Conservation (phyloP, 2,113 vertebrate species). For the Malurus alboscapulatus region DNA sequence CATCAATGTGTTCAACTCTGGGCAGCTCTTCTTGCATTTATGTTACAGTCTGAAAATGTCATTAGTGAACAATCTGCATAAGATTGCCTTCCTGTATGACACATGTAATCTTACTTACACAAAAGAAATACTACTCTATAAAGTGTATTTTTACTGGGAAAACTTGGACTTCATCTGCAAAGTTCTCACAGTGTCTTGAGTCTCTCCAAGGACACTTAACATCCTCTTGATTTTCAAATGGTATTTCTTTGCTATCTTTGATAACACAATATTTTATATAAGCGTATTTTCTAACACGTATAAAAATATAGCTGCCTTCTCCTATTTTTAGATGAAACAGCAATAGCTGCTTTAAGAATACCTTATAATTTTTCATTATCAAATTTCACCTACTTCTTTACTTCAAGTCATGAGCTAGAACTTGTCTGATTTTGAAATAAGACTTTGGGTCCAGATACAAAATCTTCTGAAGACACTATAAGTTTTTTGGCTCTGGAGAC, state of each 20-base stretch:
- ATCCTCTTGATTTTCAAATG: slow-evolving; percentile 29
- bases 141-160: background rate
- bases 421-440: background rate
- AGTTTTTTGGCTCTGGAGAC: background rate
- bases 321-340: background rate
- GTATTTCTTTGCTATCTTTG: slow-evolving; percentile 24
- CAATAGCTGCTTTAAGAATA: background rate
- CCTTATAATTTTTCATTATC: background rate
- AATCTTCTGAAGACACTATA: background rate
- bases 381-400: background rate
- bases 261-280: background rate
- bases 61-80: slow-evolving; percentile 11
- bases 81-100: slow-evolving; percentile 35
- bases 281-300: background rate
- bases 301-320: background rate
- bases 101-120: slow-evolving; percentile 13
- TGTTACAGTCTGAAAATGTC: slow-evolving; percentile 42
- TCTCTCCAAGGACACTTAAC: background rate
- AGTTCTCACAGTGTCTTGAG: slow-evolving; percentile 16
- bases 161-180: background rate
- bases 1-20: slow-evolving; percentile 2
- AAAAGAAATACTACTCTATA: background rate
- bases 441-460: background rate
- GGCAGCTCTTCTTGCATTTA: background rate
- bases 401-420: background rate